A percentile compares a stretch with the other conserved stretches of the same genome.
These are phyloP conservation scores for Drosophila ambigua DNA, from an alignment of 1,140 invertebrate genomes.

Conservation along the genomic window DNA sequence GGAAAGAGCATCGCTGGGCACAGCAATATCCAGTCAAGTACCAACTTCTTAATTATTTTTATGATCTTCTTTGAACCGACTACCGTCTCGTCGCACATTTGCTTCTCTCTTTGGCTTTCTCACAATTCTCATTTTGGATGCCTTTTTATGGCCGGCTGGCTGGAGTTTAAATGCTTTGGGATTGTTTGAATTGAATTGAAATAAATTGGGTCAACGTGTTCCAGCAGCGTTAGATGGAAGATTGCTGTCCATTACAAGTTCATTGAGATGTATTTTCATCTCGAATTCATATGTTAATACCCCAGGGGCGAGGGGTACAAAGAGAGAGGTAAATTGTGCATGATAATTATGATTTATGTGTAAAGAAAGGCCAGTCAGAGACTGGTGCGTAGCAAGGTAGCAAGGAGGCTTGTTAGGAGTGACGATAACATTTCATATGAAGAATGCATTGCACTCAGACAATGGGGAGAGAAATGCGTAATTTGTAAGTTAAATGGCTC, in stretches of 20 bases:
- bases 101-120: constrained; percentile 14
- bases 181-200: constrained; percentile 58
- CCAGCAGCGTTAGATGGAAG: constrained; percentile 48
- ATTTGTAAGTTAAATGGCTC: constrained; percentile 26
- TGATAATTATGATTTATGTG: constrained; percentile 55
- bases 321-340: constrained; percentile 12
- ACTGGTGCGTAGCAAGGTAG: constrained; percentile 1
- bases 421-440: constrained; percentile 34
- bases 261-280: constrained; percentile 53
- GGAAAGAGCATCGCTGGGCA: constrained; percentile 23
- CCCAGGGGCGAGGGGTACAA: constrained; percentile 15
- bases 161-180: constrained; percentile 58
- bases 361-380: constrained; percentile 39
- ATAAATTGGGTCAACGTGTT: constrained; percentile 74
- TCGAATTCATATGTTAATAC: constrained; percentile 10
- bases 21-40: constrained; percentile 32
- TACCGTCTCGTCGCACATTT: constrained; percentile 51
- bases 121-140: constrained; percentile 40
- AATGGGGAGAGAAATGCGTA: constrained; percentile 3
- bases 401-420: constrained; percentile 34
- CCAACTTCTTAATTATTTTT: constrained; percentile 73
- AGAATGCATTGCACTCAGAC: constrained; percentile 27
- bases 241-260: constrained; percentile 40
- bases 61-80: constrained; percentile 67
- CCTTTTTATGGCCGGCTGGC: constrained; percentile 36